Evolutionary conservation across 2,888 invertebrate genomes (phyloP).

Genomic region (Stenotaenia linearis): DNA sequence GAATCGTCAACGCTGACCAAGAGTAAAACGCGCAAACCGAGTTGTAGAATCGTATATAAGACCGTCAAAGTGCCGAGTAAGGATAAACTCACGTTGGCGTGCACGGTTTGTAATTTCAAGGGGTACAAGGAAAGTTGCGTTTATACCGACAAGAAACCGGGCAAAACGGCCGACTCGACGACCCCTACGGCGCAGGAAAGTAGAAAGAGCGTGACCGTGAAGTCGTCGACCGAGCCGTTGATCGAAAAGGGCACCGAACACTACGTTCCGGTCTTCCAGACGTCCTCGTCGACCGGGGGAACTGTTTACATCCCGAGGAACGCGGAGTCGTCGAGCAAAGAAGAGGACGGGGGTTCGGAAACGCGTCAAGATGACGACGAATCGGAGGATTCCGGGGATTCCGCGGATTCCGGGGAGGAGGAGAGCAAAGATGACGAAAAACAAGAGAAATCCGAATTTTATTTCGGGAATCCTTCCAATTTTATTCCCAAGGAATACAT

Average conservation of each 20-base stretch:
- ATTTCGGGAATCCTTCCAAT: not conserved
- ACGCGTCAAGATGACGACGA: not conserved
- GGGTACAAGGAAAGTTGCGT: constrained; percentile 21
- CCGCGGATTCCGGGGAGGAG: not conserved
- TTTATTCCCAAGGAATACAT: not conserved
- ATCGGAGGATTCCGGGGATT: too few relatives aligned
- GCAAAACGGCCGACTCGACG: not conserved
- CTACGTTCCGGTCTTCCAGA: not conserved
- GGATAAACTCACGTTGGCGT: not conserved
- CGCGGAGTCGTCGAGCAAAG: not conserved
- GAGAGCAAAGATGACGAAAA: not conserved
- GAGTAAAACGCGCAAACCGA: not conserved
- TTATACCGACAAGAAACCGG: not conserved
- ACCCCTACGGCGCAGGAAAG: not conserved
- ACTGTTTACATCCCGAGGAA: too few relatives aligned
- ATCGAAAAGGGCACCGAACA: not conserved
- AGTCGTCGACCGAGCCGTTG: not conserved
- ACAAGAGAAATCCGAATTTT: not conserved
- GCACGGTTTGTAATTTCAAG: constrained; percentile 1
- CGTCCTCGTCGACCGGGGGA: not conserved
- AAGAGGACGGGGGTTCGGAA: not conserved
- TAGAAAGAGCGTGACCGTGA: not conserved
- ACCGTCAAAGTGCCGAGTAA: not conserved
- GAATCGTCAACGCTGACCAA: not conserved
- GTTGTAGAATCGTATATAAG: not conserved